These are phyloP conservation scores for Leptatherina wallacei DNA, from an alignment of 2,797 vertebrate species.

Conservation along the genomic window DNA sequence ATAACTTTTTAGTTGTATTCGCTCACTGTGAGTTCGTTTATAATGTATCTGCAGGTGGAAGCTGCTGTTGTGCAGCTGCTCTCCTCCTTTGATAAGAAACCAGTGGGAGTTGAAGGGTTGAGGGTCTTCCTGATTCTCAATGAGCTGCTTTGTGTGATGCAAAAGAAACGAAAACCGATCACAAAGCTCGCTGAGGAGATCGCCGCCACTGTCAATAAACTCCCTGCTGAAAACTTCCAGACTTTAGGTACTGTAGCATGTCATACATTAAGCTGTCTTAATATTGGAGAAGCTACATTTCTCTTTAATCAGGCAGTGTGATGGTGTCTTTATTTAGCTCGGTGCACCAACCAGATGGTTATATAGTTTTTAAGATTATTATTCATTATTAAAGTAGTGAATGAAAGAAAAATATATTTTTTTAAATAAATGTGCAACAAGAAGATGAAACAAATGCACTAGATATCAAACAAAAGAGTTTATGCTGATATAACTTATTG, in stretches of 20 bases:
- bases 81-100: conserved; percentile 38
- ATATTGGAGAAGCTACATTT: neutral
- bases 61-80: conserved; percentile 58
- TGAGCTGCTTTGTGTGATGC: conserved; percentile 63
- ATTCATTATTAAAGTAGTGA: too few species aligned
- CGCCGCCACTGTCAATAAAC: conserved; percentile 45
- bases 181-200: conserved; percentile 38
- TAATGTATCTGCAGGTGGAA: conserved; percentile 66
- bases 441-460: too few species aligned
- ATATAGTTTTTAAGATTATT: neutral
- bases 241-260: conserved; percentile 67
- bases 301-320: neutral
- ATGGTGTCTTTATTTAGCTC: neutral
- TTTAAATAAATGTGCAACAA: too few species aligned
- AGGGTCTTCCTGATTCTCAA: conserved; percentile 81
- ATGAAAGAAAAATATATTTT: too few species aligned
- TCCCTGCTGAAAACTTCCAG: conserved; percentile 55
- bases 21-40: neutral
- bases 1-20: neutral
- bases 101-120: conserved; percentile 76
- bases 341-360: neutral
- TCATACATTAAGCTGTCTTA: neutral
- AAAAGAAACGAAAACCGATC: conserved; percentile 22
- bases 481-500: too few species aligned
- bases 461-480: too few species aligned